Evolutionary conservation across 2,797 vertebrate genomes (phyloP), one percentile per base, ranked within the genome.

Genomic region (Antrozous pallidus): DNA sequence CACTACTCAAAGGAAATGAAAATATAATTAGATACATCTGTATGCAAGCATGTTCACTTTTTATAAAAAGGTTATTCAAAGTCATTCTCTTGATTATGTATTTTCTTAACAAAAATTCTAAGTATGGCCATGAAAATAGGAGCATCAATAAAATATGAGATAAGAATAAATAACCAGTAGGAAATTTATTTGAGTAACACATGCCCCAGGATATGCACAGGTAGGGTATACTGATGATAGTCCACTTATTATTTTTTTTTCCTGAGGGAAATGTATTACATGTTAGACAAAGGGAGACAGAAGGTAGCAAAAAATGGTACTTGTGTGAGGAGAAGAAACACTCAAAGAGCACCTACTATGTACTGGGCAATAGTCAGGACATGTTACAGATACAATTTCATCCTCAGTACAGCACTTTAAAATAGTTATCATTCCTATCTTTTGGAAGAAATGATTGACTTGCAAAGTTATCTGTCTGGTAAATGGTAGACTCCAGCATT

Each of bases 1-100:
- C 97, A 91, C 98, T 98, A 90, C 33, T 95, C 87, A 92, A 97
- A 92, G 96, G 67, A 94, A 93, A 95, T 2, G 33, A 75, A 84
- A 63, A 24, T 82, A 51, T 17, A 36, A 77, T 93, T 79, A 95
- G 18, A 63, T 65, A 47, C 20, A 61, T 18, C 16, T 36, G 11
- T 58, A 24, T 79, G 22, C 86, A 90, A 81, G 13, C 63, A 77
- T 26, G 8, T 54, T 65, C 22, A 33, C 63, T 77, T 54, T 33
- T 63, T 12, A 17, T 18, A 47, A 74, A 42, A 92, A 36, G 16
- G 11, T 56, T 47, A 80, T 69, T 49, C 18, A 87, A 83, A 82
- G 67, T 61, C 1, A 71, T 67, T 78, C 38, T 73, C 40, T 51
- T 90, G 70, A 73, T 78, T 31, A 86, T 65, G 8, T 78, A 70